Evolutionary conservation across 2,888 invertebrate species (phyloP).

Genomic region (Noctua pronuba): DNA sequence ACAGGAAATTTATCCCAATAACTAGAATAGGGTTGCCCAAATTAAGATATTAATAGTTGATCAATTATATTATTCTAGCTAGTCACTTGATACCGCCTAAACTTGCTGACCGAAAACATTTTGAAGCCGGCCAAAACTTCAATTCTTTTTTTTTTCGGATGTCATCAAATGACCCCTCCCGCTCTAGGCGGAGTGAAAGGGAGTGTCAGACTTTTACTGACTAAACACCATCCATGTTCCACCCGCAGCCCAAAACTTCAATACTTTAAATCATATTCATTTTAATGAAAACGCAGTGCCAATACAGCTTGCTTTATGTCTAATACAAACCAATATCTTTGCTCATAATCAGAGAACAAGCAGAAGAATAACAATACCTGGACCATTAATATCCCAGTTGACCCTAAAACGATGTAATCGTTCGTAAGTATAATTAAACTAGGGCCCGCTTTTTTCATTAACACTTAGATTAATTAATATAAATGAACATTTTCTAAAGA

Average conservation of each 20-base stretch:
- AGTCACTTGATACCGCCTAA: background rate
- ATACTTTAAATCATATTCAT: background rate
- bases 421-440: conserved; percentile 58
- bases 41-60: background rate
- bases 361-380: conserved; percentile 35
- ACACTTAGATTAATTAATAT: conserved; percentile 58
- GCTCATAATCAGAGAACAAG: background rate
- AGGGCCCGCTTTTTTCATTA: conserved; percentile 58
- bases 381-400: conserved; percentile 34
- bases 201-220: no score
- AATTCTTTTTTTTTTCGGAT: no score
- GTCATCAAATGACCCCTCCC: no score
- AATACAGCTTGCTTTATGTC: background rate
- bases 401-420: conserved; percentile 38
- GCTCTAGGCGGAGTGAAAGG: no score
- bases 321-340: background rate
- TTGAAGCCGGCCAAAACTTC: background rate
- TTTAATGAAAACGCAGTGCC: background rate
- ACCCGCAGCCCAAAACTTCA: background rate
- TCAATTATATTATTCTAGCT: background rate
- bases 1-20: background rate
- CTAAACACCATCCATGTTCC: no score
- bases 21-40: background rate
- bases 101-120: background rate
- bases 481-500: conserved; percentile 61